Percentiles rank a stretch among this genome's conserved stretches.
phyloP scores from a whole-genome alignment of 2,888 invertebrate genomes.

The Syrphus vitripennis region DNA sequence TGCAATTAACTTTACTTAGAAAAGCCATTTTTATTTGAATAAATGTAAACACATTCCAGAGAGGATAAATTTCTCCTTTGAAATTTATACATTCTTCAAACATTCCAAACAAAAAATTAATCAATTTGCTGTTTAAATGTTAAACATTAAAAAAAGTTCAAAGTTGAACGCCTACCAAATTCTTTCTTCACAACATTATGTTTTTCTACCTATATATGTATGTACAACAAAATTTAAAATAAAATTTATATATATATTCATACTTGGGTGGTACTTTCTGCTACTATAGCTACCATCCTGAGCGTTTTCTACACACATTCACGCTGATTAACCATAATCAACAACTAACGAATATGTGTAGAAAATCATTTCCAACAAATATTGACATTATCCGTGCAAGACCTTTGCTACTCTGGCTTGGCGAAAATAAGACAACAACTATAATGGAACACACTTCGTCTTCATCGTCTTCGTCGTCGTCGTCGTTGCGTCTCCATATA shows the following conservation, averaged over 20 bases:
- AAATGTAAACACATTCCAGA: background rate
- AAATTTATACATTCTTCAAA: background rate
- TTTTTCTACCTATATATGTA: too few species aligned
- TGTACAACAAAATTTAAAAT: background rate
- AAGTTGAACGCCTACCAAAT: slow-evolving; percentile 48
- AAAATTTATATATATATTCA: slow-evolving; percentile 21
- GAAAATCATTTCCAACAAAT: slow-evolving; percentile 68
- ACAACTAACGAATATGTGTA: slow-evolving; percentile 51
- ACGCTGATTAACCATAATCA: slow-evolving; percentile 60
- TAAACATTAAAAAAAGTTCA: slow-evolving; percentile 60
- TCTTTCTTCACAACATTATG: slow-evolving; percentile 1
- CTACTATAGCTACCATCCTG: slow-evolving; percentile 21
- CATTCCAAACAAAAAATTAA: background rate
- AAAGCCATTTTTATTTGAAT: background rate
- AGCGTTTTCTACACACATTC: slow-evolving; percentile 44
- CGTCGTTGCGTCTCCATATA: background rate
- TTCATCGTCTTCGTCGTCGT: background rate
- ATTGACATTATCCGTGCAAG: slow-evolving; percentile 70
- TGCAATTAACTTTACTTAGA: background rate
- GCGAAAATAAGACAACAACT: background rate
- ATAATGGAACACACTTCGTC: slow-evolving; percentile 26
- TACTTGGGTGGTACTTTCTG: slow-evolving; percentile 50
- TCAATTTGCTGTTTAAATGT: slow-evolving; percentile 47
- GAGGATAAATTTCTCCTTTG: background rate
- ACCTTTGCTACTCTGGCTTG: slow-evolving; percentile 60